Evolutionary conservation across 2,888 invertebrate genomes (phyloP), one percentile per base, ranked within the genome.

Genomic region (Listrodromus nycthemerus): DNA sequence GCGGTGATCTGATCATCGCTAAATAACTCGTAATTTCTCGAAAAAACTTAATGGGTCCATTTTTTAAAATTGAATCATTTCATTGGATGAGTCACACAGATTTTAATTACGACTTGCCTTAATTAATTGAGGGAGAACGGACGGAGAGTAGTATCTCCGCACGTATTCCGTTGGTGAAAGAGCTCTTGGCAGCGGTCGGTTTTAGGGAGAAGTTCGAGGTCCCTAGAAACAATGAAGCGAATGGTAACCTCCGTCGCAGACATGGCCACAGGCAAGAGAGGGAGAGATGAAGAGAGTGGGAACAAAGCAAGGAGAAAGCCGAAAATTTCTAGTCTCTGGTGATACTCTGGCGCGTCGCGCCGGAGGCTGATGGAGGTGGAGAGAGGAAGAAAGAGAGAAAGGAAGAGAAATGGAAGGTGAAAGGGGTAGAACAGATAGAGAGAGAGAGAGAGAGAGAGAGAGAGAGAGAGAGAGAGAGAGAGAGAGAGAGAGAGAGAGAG

Each of bases 261-360:
- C 63, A 58, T 63, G 37, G 69, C 37, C 70, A 63, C 73, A 8
- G 37, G 74, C 74, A 8, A 50, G 50, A 37, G 37, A 37, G 37
- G 5, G 33, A 7, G 8, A 33, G 33, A 33, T n/a, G 7, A 69
- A 67, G 50, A 33, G 78, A 50, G 61, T 61, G 65, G 30, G 74
- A 77, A 85, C 83, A 85, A 83, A 85, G 83, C 79, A 74, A 58
- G 50, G 67, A 66, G 77, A 76, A 71, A 85, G 85, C 70, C 81
- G 81, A 83, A 85, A 78, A 81, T 81, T 75, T 84, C 75, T 79
- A 58, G 80, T 78, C 74, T 30, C 63, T 48, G 30, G 27, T 80
- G 48, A 19, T 24, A 37, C 24, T 52, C 67, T 41, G 55, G 45
- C 24, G 55, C 30, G 37, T 70, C 50, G 45, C 58, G 66, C 48